A percentile compares a stretch with the other conserved stretches of the same genome.
Conservation (phyloP, 1,140 invertebrate species). For the Platorchestia sp. region DNA sequence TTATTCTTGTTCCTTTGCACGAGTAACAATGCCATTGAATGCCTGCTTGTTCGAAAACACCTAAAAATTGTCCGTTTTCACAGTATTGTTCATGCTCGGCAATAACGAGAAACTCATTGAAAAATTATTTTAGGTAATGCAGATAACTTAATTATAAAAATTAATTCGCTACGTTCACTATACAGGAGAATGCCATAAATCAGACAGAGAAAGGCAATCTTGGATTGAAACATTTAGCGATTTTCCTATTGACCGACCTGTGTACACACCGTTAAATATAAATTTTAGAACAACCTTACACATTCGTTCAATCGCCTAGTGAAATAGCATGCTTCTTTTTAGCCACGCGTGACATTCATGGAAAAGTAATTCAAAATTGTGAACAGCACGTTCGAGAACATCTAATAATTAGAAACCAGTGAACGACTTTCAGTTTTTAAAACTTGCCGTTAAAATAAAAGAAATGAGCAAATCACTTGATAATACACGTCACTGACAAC, state of each 20-base stretch:
- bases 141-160: neutral
- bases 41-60: neutral
- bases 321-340: neutral
- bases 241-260: neutral
- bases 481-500: neutral
- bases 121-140: neutral
- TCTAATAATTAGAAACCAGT: neutral
- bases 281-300: neutral
- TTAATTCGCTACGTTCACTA: neutral
- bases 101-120: neutral
- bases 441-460: neutral
- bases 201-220: neutral
- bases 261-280: neutral
- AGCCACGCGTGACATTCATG: neutral
- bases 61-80: neutral
- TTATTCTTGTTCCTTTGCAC: neutral
- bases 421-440: neutral
- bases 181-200: neutral
- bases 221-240: neutral
- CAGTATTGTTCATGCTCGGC: neutral
- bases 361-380: neutral
- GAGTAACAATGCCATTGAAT: neutral
- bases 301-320: neutral
- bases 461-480: neutral
- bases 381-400: neutral